Base-by-base conservation (phyloP, 2,888 invertebrate genomes). In the Caenorhabditis panamensis region DNA sequence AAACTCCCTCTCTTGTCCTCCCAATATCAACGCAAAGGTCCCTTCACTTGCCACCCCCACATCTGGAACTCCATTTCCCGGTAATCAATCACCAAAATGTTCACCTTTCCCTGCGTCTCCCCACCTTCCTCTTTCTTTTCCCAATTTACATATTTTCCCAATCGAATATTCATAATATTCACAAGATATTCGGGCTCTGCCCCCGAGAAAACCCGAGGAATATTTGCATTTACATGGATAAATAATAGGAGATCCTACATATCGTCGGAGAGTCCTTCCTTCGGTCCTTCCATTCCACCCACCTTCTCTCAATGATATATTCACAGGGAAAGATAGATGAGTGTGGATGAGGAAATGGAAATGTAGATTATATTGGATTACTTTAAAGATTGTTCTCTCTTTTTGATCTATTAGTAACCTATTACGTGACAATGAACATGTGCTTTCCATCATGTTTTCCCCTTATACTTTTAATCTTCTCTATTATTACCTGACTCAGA, bases 161-260 rank as follows among this genome's bases (percentile, higher is more conserved):
- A 41, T 41, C 47, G 47, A 47, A 47, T 47, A 47, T 47, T 47
- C 47, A 47, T 47, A 4, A 20, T 47, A 18, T 47, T 18, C 47
- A 47, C n/a, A 18, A 47, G 41, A 41, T 41, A 41, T 41, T 41
- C 41, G 41, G 41, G 16, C 31, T 9, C 31, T 31, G 31, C 9
- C 31, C 5, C 9, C 41, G 13, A 13, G 41, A 13, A 13, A 6
- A 41, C n/a, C n/a, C 8, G 11, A 18, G 5, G 47, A 20, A 47
- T 47, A 47, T 47, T 47, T 47, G 47, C 47, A 47, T 47, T 47
- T 47, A 47, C 47, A 47, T 9, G 47, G 47, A 47, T 47, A 47
- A 47, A 47, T 47, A 47, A 47, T 47, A 31, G 31, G 31, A 9
- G 31, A 31, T 31, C 31, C 31, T 31, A 8, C 36, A 5, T 11